Evolutionary conservation across 2,797 vertebrate genomes (phyloP), one percentile per base, ranked within the genome.

Genomic region (Myripristis murdjan): DNA sequence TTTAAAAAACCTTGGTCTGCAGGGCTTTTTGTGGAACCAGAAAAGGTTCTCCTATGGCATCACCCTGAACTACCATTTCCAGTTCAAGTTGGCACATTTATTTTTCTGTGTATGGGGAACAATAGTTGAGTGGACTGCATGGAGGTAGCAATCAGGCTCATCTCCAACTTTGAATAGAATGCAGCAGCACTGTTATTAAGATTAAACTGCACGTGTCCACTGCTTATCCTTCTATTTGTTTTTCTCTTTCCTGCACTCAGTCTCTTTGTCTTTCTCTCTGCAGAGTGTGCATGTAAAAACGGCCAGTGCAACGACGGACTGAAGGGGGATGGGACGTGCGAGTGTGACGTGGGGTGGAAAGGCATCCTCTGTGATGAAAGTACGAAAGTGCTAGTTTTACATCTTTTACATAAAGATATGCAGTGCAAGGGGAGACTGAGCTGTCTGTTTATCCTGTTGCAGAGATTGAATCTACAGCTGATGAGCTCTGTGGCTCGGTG

Each of bases 301-400:
- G 98, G 98, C 28, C 94, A 81, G 71, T 99, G 98, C 85, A 95
- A 58, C 9, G 95, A 96, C 0, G 96, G 97, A 1, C 54, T 85
- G 0, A 6, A 75, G 0, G 98, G 98, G 0, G 97, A 98, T 0
- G 98, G 98, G 18, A 93, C 94, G 46, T 99, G 98, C 2, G 87
- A 95, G 12, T 99, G 98, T 46, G 92, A 96, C 0, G 23, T 93
- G 2, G 96, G 97, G 65, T 99, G 97, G 98, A 95, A 94, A 79
- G 97, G 97, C 2, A 75, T 97, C 58, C 79, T 7, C 0, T 99
- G 98, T 48, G 75, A 77, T 0, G 44, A 88, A 51, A 86, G 87
- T 89, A 71, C 10, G 76, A 62, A 14, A 24, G 9, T n/a, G 8
- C 14, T 11, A 18, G 10, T 22, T 24, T n/a, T 22, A 20, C 6